phyloP scores from a whole-genome alignment of 2,797 vertebrate species.

The Kryptolebias ocellatus region DNA sequence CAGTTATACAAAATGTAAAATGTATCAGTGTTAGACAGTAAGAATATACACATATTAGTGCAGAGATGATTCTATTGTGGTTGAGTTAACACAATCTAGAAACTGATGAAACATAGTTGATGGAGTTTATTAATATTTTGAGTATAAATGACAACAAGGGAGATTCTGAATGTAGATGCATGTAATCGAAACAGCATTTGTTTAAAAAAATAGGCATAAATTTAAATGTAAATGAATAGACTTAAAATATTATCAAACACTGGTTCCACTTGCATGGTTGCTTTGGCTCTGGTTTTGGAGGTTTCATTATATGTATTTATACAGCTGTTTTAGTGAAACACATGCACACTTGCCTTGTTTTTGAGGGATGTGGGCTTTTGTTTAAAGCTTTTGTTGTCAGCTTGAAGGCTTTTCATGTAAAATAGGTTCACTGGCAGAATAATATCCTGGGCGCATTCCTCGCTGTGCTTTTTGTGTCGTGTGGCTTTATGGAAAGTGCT shows the following conservation, averaged over 20 bases:
- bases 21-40: not conserved
- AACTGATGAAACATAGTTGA: not conserved
- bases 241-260: slow-evolving; percentile 13
- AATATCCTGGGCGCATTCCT: slow-evolving; percentile 80
- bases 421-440: slow-evolving; percentile 63
- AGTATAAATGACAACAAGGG: not conserved
- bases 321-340: slow-evolving; percentile 20
- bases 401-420: slow-evolving; percentile 65
- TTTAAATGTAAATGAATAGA: slow-evolving; percentile 23
- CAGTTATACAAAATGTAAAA: not conserved
- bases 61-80: not conserved
- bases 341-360: slow-evolving; percentile 30
- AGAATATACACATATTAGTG: not conserved
- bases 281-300: slow-evolving; percentile 8
- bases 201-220: not conserved
- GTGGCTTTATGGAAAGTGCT: slow-evolving; percentile 85
- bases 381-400: slow-evolving; percentile 42
- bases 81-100: not conserved
- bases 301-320: slow-evolving; percentile 21
- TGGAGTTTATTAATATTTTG: not conserved
- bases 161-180: not conserved
- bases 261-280: slow-evolving; percentile 13
- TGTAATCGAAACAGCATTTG: not conserved
- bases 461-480: slow-evolving; percentile 80
- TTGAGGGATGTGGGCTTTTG: slow-evolving; percentile 26